A percentile compares a stretch with the other conserved stretches of the same genome.
Conservation (phyloP, 2,113 vertebrate species). For the Apodemus sylvaticus region DNA sequence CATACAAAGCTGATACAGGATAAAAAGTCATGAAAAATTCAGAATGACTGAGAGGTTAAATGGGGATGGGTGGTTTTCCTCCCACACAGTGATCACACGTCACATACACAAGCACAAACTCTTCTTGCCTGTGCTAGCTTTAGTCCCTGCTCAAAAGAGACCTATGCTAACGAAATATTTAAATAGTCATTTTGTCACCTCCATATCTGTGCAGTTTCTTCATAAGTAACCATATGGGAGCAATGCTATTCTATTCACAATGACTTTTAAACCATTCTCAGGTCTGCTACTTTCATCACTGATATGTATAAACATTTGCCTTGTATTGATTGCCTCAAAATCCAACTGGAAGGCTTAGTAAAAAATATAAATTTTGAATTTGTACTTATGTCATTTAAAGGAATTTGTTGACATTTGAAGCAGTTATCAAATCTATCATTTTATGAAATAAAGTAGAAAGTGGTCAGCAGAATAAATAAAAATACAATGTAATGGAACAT, state of each 20-base stretch:
- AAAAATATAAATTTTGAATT: background rate
- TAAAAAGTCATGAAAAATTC: background rate
- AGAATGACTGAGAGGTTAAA: background rate
- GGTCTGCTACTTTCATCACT: background rate
- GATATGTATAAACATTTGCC: background rate
- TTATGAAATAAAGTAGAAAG: background rate
- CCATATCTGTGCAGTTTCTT: background rate
- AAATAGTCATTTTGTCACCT: background rate
- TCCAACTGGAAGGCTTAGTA: background rate
- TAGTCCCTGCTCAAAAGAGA: background rate
- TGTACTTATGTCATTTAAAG: background rate
- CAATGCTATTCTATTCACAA: background rate
- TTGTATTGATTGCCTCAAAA: slow-evolving; percentile 1
- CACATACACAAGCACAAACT: background rate
- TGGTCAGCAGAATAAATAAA: background rate
- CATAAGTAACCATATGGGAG: background rate
- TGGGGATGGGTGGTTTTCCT: background rate
- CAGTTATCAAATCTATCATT: background rate
- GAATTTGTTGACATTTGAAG: background rate
- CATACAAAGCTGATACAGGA: background rate
- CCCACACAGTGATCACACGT: fast-evolving
- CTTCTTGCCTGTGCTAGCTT: background rate
- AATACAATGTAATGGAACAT: background rate
- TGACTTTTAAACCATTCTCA: background rate
- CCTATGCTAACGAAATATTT: background rate